phyloP scores from a whole-genome alignment of 2,113 vertebrate genomes.

The Eulacestoma nigropectus region DNA sequence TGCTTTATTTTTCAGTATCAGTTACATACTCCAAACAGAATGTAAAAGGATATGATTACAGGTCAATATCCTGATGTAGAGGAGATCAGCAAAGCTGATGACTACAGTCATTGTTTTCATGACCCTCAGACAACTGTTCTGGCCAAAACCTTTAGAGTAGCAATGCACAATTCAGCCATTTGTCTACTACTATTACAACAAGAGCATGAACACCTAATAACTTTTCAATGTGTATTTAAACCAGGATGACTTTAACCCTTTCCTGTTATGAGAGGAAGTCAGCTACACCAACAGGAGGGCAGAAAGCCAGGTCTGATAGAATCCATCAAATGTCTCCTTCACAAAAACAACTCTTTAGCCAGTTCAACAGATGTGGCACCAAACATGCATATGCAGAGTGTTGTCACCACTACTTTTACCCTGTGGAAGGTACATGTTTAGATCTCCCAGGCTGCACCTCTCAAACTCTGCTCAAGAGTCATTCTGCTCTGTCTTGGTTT shows the following conservation, averaged over 20 bases:
- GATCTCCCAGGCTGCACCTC: not conserved
- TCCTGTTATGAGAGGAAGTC: fast-evolving
- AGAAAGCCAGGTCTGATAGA: not conserved
- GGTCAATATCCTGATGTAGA: not conserved
- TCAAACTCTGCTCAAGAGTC: not conserved
- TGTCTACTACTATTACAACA: not conserved
- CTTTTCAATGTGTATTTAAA: not conserved
- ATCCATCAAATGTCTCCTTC: not conserved
- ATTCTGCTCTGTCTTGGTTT: not conserved
- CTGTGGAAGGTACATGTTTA: not conserved
- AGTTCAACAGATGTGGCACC: not conserved
- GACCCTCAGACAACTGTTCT: not conserved
- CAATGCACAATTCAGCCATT: not conserved
- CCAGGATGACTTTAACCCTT: not conserved
- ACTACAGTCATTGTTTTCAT: not conserved
- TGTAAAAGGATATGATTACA: not conserved
- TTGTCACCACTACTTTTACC: not conserved
- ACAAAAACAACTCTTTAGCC: not conserved
- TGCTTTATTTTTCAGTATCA: not conserved
- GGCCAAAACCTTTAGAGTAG: not conserved
- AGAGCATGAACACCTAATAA: not conserved
- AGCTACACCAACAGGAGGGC: not conserved
- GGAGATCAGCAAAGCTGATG: not conserved
- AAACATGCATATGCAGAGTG: not conserved
- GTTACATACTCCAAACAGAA: not conserved